Evolutionary conservation across 2,888 invertebrate species (phyloP).

Genomic region (Philopedon plagiatum): DNA sequence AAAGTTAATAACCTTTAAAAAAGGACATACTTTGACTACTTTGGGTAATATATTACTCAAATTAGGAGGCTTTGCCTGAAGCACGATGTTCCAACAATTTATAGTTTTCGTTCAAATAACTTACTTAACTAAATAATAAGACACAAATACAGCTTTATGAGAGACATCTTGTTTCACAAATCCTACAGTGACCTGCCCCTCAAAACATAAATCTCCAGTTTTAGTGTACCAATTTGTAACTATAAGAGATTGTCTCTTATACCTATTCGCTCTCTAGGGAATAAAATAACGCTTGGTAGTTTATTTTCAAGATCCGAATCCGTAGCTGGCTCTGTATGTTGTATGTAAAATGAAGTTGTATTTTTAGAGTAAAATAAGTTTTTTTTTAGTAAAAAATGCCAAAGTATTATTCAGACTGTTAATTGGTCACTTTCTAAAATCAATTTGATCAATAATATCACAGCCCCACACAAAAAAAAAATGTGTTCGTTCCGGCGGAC

Average conservation of each 20-base stretch:
- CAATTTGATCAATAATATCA: too few relatives aligned
- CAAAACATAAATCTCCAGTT: constrained; percentile 30
- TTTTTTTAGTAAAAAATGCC: too few relatives aligned
- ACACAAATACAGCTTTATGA: constrained; percentile 1
- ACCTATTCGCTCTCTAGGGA: constrained; percentile 8
- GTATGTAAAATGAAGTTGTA: neutral
- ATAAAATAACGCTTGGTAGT: constrained; percentile 30
- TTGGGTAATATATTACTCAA: neutral
- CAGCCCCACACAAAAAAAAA: too few relatives aligned
- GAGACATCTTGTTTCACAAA: constrained; percentile 1
- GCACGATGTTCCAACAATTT: neutral
- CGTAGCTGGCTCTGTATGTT: neutral
- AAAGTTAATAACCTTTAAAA: too few relatives aligned
- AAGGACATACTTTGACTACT: neutral
- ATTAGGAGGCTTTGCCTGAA: neutral
- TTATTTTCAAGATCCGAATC: constrained; percentile 29
- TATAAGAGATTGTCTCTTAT: constrained; percentile 21
- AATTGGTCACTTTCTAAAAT: too few relatives aligned
- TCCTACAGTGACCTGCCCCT: constrained; percentile 5
- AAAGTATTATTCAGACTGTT: too few relatives aligned
- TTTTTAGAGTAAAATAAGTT: neutral
- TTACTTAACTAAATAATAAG: neutral
- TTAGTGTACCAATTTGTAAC: constrained; percentile 36
- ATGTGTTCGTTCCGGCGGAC: too few relatives aligned
- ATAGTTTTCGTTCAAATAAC: neutral